Base-by-base conservation (phyloP, 1,140 invertebrate species). In the Frieseomelitta varia region DNA sequence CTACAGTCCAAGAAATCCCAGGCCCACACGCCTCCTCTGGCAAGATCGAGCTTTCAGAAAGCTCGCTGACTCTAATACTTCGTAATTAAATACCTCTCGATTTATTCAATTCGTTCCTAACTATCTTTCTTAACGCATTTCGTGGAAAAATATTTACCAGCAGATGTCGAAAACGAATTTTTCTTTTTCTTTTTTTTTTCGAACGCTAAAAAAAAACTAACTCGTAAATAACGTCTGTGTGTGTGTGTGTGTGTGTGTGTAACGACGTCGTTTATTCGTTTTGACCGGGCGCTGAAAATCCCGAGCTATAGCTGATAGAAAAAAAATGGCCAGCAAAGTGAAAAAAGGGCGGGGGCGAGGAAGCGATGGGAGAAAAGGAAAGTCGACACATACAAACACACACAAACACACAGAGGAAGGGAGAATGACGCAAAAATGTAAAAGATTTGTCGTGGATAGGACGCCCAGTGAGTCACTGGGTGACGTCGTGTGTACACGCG, bases 401-500 rank as follows among this genome's bases (percentile, higher is more conserved):
- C n/a, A n/a, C n/a, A n/a, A n/a, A n/a, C 39, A 4, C 19, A 53
- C 2, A 19, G 39, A 24, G 30, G 1, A 30, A 21, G 61, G 55
- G 53, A 47, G 81, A 67, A 75, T 56, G 34, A 51, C 8, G 30
- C 14, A 67, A 79, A 79, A 83, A 83, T 76, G 81, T 79, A 79
- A 79, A 71, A 53, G 81, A 77, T 84, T 84, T 77, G 81, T 79
- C 81, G 53, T 15, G 39, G 76, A n/a, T 56, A 34, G 15, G 12
- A 15, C 27, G 65, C 55, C 55, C 39, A 72, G 75, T 71, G 81
- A 72, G 81, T 84, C 75, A 79, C 55, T 55, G 67, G 81, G 76
- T 72, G 81, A 84, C 76, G 47, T 61, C 39, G 76, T 79, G 75
- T 84, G 81, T 79, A 79, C 76, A 79, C 65, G 81, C 27, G 67